These are phyloP conservation scores for Oreochromis grahami DNA, from an alignment of 2,797 vertebrate genomes.

Conservation along the genomic window DNA sequence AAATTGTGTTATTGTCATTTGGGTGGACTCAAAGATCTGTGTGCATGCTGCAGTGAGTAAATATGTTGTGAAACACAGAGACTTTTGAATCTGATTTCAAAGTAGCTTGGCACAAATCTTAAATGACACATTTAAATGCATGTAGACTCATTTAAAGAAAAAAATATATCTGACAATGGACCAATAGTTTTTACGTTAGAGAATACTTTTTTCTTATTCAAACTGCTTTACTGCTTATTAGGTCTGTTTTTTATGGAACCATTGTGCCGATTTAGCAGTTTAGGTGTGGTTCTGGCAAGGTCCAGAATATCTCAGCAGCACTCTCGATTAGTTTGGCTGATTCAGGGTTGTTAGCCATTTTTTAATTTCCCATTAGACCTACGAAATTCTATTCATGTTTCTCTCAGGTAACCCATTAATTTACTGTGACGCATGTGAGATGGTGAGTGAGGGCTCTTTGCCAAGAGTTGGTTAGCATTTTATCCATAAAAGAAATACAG, in stretches of 20 bases:
- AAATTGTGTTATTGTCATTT: background rate
- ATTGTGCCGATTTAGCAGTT: constrained; percentile 16
- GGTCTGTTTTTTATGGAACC: background rate
- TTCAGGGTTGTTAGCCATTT: constrained; percentile 74
- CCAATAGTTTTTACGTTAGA: background rate
- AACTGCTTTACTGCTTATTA: constrained; percentile 6
- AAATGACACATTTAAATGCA: background rate
- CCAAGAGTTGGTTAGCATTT: constrained; percentile 72
- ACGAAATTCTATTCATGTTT: constrained; percentile 65
- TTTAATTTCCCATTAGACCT: constrained; percentile 77
- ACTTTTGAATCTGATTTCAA: background rate
- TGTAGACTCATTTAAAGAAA: background rate
- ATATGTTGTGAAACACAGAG: background rate
- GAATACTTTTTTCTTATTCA: background rate
- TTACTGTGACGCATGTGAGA: constrained; percentile 74
- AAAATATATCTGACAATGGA: background rate
- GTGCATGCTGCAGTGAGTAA: background rate
- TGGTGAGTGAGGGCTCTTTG: constrained; percentile 61
- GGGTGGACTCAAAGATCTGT: background rate
- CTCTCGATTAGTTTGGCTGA: constrained; percentile 68
- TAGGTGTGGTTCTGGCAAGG: constrained; percentile 18
- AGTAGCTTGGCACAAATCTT: background rate
- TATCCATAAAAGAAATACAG: constrained; percentile 68
- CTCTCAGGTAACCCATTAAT: constrained; percentile 80
- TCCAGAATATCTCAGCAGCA: constrained; percentile 51